A percentile compares a stretch with the other conserved stretches of the same genome.
These are phyloP conservation scores for Notothenia coriiceps DNA, from an alignment of 2,113 vertebrate genomes.

Conservation along the genomic window DNA sequence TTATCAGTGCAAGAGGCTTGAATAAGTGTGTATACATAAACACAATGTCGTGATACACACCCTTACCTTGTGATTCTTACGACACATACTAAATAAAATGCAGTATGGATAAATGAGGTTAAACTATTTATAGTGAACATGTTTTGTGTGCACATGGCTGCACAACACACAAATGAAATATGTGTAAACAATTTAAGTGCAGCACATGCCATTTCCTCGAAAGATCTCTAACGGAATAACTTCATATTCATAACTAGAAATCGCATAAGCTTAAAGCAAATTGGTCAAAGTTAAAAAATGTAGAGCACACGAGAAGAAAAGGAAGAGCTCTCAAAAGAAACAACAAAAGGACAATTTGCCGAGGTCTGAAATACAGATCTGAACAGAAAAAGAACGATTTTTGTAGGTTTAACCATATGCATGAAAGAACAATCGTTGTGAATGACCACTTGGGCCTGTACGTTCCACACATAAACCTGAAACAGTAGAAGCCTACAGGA, in stretches of 20 bases:
- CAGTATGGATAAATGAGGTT: background rate
- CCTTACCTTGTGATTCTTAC: no score
- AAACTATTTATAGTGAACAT: background rate
- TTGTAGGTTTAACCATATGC: background rate
- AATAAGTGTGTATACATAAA: constrained; percentile 20
- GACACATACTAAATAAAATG: constrained; percentile 4
- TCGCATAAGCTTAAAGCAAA: constrained; percentile 62
- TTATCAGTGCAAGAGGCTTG: constrained; percentile 23
- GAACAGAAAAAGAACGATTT: background rate
- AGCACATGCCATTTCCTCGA: constrained; percentile 26
- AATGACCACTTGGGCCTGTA: background rate
- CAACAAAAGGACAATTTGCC: no score
- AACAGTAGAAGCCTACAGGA: background rate
- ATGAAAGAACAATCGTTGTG: background rate
- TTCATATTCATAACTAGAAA: constrained; percentile 55
- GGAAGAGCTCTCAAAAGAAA: constrained; percentile 8
- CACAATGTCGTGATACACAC: background rate
- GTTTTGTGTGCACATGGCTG: background rate
- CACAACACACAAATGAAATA: background rate
- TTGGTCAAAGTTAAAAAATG: constrained; percentile 60
- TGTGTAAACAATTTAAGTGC: background rate
- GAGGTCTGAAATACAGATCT: background rate
- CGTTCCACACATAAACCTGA: background rate
- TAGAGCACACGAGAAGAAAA: constrained; percentile 5
- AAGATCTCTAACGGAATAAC: constrained; percentile 42